Conservation (phyloP, 2,888 invertebrate species). For the Drosophila niveifrons region DNA sequence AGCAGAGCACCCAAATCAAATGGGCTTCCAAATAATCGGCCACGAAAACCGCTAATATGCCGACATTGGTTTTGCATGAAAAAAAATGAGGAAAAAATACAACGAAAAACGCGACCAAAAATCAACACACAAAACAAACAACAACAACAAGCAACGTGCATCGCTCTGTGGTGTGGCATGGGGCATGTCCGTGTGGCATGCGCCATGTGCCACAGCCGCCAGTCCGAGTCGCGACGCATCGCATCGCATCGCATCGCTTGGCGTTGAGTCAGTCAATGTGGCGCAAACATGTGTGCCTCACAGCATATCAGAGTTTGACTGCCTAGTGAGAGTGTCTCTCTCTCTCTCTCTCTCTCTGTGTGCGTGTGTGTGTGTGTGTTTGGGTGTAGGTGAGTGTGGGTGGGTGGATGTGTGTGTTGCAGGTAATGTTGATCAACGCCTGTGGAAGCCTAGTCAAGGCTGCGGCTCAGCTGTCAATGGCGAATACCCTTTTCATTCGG, state of each 20-base stretch:
- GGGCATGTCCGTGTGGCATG: constrained; percentile 44
- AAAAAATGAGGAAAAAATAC: not conserved
- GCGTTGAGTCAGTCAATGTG: not conserved
- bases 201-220: constrained; percentile 30
- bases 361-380: constrained; percentile 4
- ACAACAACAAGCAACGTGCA: constrained; percentile 9
- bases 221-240: constrained; percentile 3
- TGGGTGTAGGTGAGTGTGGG: not conserved
- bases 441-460: constrained; percentile 1
- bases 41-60: constrained; percentile 83
- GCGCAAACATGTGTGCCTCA: constrained; percentile 1
- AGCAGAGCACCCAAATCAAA: constrained; percentile 66
- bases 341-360: too few species aligned
- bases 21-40: constrained; percentile 76
- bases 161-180: constrained; percentile 25
- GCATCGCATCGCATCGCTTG: not conserved
- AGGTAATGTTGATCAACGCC: constrained; percentile 35
- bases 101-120: constrained; percentile 59
- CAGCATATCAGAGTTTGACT: not conserved
- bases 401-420: constrained; percentile 13
- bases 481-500: constrained; percentile 2
- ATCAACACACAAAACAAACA: constrained; percentile 55
- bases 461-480: not conserved
- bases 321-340: not conserved
- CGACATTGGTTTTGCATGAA: constrained; percentile 49